Conservation (phyloP, 2,113 vertebrate species). For the Mirza zaza region DNA sequence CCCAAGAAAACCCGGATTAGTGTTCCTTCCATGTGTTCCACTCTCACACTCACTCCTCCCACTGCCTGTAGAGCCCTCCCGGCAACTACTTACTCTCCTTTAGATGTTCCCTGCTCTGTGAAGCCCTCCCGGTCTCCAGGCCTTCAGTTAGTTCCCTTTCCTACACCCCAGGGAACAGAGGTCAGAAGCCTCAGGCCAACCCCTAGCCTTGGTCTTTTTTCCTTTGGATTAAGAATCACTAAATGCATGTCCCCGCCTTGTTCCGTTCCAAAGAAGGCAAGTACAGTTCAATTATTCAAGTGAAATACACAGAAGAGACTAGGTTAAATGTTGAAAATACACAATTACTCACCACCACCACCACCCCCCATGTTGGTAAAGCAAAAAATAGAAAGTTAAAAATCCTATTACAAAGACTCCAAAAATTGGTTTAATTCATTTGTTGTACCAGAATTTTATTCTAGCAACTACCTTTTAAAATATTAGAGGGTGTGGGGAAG, state of each 20-base stretch:
- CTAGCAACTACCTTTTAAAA: neutral
- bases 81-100: neutral
- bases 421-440: conserved; percentile 5
- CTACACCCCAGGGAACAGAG: neutral
- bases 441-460: neutral
- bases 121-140: neutral
- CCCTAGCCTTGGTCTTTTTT: neutral
- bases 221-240: neutral
- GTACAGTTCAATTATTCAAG: neutral
- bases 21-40: neutral
- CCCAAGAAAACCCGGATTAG: neutral
- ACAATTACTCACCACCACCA: neutral
- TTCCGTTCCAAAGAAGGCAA: neutral
- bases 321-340: conserved; percentile 39
- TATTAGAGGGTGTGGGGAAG: neutral
- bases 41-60: neutral
- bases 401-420: neutral
- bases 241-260: neutral
- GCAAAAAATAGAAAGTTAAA: neutral
- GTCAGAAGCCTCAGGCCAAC: neutral
- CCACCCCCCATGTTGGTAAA: neutral
- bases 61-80: neutral
- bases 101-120: neutral
- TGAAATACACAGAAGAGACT: neutral
- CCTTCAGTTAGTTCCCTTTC: neutral